Percentiles rank a stretch among this genome's conserved stretches.
phyloP scores from a whole-genome alignment of 23 tunicate genomes.

The Styela clava region DNA sequence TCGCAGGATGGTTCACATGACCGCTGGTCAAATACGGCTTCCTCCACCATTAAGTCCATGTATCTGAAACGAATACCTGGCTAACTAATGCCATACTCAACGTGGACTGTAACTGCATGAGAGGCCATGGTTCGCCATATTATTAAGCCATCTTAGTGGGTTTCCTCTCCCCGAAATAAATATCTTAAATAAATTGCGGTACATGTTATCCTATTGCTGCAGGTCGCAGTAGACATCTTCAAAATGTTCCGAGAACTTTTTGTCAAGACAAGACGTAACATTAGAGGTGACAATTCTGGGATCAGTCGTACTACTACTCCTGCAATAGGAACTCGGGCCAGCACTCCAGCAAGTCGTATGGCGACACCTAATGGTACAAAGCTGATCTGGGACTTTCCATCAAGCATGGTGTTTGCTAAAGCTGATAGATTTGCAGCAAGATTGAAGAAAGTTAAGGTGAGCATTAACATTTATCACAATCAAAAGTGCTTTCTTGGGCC shows the following conservation, averaged over 20 bases:
- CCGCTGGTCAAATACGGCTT: too few species aligned
- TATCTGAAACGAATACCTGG: too few species aligned
- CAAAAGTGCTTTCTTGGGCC: neutral
- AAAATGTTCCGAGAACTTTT: conserved; percentile 50
- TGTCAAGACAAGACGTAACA: conserved; percentile 44
- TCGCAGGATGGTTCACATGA: too few species aligned
- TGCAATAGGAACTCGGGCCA: conserved; percentile 17
- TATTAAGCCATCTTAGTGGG: too few species aligned
- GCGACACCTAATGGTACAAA: conserved; percentile 28
- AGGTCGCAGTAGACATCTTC: conserved; percentile 59
- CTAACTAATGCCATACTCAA: too few species aligned
- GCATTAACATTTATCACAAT: neutral
- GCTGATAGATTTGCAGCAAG: conserved; percentile 54
- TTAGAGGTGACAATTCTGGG: conserved; percentile 21
- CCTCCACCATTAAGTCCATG: too few species aligned
- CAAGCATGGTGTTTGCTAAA: conserved; percentile 77
- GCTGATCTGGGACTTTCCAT: conserved; percentile 74
- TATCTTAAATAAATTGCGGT: too few species aligned
- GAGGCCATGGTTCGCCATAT: too few species aligned
- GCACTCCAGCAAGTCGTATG: conserved; percentile 5
- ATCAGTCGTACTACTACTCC: conserved; percentile 22
- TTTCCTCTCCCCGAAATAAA: too few species aligned
- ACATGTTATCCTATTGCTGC: too few species aligned
- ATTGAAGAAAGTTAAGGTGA: conserved; percentile 56
- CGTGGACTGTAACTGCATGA: too few species aligned